phyloP scores from a whole-genome alignment of 1,140 invertebrate species.

The Cyphomyrmex costatus region DNA sequence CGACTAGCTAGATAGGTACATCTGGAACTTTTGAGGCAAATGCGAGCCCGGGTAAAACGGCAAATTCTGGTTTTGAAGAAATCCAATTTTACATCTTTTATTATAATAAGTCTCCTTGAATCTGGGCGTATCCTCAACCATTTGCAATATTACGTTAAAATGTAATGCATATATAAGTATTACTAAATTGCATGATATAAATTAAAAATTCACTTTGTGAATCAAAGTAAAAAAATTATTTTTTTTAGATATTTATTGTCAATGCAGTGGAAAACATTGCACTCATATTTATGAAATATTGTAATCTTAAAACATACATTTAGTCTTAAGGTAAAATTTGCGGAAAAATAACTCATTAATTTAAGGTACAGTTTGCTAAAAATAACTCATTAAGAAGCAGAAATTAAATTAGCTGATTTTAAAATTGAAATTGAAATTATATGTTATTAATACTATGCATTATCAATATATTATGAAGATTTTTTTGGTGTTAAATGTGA shows the following conservation, averaged over 20 bases:
- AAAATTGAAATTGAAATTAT: neutral
- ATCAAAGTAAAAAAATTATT: neutral
- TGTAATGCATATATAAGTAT: neutral
- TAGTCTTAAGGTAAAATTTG: neutral
- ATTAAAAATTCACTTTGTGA: neutral
- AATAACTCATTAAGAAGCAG: neutral
- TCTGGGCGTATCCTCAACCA: conserved; percentile 10
- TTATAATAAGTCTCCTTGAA: conserved; percentile 51
- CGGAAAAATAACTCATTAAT: neutral
- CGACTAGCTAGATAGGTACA: conserved; percentile 54
- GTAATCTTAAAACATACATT: neutral
- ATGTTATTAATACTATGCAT: neutral
- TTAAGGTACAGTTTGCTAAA: neutral
- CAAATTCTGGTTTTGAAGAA: conserved; percentile 62
- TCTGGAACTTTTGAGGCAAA: conserved; percentile 53
- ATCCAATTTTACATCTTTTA: conserved; percentile 66
- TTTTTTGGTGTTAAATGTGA: conserved; percentile 9
- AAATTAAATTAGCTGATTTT: neutral
- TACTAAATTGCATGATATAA: neutral
- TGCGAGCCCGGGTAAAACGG: conserved; percentile 47
- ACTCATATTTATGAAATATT: neutral
- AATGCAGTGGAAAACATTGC: neutral
- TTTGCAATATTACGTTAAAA: neutral
- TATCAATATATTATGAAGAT: neutral
- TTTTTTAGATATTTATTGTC: neutral